Evolutionary conservation across 2,888 invertebrate genomes (phyloP), one percentile per base, ranked within the genome.

Genomic region (Xylota segnis): DNA sequence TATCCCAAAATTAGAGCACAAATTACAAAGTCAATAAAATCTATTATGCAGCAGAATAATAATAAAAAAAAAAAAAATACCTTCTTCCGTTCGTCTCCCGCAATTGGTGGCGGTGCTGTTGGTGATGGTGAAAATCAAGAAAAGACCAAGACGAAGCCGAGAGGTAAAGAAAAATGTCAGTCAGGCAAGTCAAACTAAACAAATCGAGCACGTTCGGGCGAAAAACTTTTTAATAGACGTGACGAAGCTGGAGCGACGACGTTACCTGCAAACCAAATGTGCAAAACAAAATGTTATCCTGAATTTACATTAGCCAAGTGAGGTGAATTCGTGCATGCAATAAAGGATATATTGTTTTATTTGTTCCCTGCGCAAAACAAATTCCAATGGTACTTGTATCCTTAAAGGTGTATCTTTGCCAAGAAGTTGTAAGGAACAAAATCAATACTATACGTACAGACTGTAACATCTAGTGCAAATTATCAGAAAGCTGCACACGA

Each of bases 301-400:
- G 86, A 82, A 86, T 86, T 86, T 86, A 86, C 86, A 86, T 86
- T 86, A 86, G 86, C 86, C 86, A 77, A 86, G 75, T 82, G 86
- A 86, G 82, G 76, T 71, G 81, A 82, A 86, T 86, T 86, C 86
- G 86, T 86, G 86, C 86, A 86, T 86, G 86, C 86, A 86, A 86
- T 86, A 86, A 86, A 86, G 86, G 86, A 86, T 86, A 82, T 86
- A 86, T 86, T 86, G 86, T 86, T 86, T 86, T 86, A 86, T 86
- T 86, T 84, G 79, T 70, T 78, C 47, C 58, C 27, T 18, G 9
- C 32, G 37, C 9, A 54, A 45, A 75, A 52, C 50, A 52, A 70
- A 81, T 68, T 32, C 68, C 56, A 71, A 54, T 14, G 43, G 27
- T 47, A 27, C 37, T 18, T 45, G 9, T 54, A 45, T 45, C 52